phyloP scores from a whole-genome alignment of 2,797 vertebrate genomes.

The Gallinago nigripennis region DNA sequence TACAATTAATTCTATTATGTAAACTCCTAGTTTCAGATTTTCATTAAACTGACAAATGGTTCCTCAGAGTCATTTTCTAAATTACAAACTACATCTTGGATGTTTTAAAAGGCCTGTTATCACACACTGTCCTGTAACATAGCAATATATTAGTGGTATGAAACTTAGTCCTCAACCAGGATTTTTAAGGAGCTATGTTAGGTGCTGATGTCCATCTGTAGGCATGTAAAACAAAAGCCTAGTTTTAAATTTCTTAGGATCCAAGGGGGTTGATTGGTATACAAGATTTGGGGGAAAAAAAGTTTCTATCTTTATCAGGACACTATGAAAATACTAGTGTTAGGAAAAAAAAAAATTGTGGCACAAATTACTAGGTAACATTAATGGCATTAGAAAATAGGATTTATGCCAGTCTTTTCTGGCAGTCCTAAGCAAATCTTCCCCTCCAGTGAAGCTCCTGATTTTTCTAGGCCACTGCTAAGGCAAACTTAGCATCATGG shows the following conservation, averaged over 20 bases:
- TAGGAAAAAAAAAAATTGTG: not conserved
- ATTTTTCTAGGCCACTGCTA: not conserved
- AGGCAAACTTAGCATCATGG: not conserved
- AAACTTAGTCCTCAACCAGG: conserved; percentile 29
- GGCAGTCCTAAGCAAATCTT: not conserved
- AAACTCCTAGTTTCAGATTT: conserved; percentile 57
- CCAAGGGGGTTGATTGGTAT: not conserved
- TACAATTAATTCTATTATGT: conserved; percentile 60
- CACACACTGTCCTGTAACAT: conserved; percentile 14
- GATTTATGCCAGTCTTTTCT: not conserved
- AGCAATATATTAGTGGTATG: not conserved
- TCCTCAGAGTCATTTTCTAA: conserved; percentile 53
- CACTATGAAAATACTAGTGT: not conserved
- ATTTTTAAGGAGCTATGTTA: not conserved
- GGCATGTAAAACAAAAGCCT: not conserved
- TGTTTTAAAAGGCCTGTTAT: conserved; percentile 8
- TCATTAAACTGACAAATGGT: conserved; percentile 40
- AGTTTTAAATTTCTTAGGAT: conserved; percentile 1
- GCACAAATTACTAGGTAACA: not conserved
- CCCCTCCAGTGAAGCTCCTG: not conserved
- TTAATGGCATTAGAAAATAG: not conserved
- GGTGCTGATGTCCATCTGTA: not conserved
- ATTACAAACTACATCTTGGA: conserved; percentile 24
- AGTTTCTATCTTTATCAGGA: not conserved
- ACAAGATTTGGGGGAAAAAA: not conserved